Conservation (phyloP, 2,888 invertebrate genomes). For the Andrena haemorrhoa region DNA sequence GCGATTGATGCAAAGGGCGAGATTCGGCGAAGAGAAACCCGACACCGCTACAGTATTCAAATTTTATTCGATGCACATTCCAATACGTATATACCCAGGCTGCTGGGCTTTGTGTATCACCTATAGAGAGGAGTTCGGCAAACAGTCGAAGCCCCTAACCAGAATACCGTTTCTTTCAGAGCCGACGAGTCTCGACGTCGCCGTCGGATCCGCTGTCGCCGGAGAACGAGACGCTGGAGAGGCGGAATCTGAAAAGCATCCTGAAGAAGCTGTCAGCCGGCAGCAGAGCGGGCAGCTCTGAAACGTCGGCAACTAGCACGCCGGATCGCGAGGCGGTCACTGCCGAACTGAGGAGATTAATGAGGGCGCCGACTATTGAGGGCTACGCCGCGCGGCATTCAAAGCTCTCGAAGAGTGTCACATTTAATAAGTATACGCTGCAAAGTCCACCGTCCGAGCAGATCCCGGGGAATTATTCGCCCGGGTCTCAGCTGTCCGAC, state of each 20-base stretch:
- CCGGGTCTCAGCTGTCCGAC: conserved; percentile 71
- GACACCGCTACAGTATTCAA: no score
- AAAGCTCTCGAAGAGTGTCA: conserved; percentile 95
- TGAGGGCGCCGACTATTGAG: conserved; percentile 94
- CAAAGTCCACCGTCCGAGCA: conserved; percentile 90
- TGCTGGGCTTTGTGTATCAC: no score
- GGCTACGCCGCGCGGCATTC: conserved; percentile 95
- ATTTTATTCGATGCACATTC: no score
- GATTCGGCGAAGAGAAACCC: no score
- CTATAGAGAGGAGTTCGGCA: no score
- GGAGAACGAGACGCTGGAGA: conserved; percentile 93
- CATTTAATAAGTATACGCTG: conserved; percentile 93
- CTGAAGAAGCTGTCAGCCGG: conserved; percentile 93
- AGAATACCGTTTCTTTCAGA: conserved; percentile 26
- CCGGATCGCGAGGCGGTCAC: conserved; percentile 83
- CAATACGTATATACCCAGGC: no score
- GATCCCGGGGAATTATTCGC: conserved; percentile 67
- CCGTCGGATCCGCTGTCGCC: conserved; percentile 84
- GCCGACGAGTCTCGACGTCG: conserved; percentile 49
- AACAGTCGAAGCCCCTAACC: no score
- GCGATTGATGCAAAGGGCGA: no score
- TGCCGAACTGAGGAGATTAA: conserved; percentile 89
- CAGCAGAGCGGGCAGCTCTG: conserved; percentile 84
- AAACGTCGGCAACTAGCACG: conserved; percentile 79
- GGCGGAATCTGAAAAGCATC: conserved; percentile 93